These are phyloP conservation scores for Muschampia plurimacula DNA, from an alignment of 2,888 invertebrate species.

Conservation along the genomic window DNA sequence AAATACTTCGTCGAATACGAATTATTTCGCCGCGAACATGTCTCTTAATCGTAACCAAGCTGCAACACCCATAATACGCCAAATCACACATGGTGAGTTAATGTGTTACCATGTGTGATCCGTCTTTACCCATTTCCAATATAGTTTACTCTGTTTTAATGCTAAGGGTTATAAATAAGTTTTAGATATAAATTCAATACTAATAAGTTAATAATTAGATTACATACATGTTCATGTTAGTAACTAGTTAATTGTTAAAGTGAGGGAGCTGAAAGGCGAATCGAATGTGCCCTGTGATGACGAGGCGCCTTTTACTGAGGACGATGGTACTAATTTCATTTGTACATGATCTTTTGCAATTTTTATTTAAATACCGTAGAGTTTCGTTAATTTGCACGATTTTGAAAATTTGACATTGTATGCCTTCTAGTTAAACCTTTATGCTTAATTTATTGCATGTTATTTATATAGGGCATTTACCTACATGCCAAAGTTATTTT, in stretches of 20 bases:
- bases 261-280: constrained; percentile 78
- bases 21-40: not conserved
- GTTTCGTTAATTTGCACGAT: constrained; percentile 41
- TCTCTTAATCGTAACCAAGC: not conserved
- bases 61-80: not conserved
- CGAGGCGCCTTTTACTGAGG: constrained; percentile 63
- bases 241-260: constrained; percentile 71
- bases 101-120: not conserved
- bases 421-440: not conserved
- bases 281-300: constrained; percentile 69
- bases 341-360: constrained; percentile 43
- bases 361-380: constrained; percentile 17
- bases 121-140: not conserved
- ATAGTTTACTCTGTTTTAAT: not conserved
- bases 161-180: not conserved
- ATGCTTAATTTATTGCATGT: constrained; percentile 33
- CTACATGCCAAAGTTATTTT: constrained; percentile 5
- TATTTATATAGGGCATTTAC: not conserved
- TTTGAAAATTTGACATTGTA: constrained; percentile 5
- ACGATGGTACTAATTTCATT: constrained; percentile 68
- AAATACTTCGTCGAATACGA: too few relatives aligned
- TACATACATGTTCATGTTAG: constrained; percentile 8
- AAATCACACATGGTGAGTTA: not conserved
- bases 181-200: not conserved
- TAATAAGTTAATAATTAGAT: constrained; percentile 1